phyloP scores from a whole-genome alignment of 92 coral and sea anemone species.

The Heliopora coerulea region DNA sequence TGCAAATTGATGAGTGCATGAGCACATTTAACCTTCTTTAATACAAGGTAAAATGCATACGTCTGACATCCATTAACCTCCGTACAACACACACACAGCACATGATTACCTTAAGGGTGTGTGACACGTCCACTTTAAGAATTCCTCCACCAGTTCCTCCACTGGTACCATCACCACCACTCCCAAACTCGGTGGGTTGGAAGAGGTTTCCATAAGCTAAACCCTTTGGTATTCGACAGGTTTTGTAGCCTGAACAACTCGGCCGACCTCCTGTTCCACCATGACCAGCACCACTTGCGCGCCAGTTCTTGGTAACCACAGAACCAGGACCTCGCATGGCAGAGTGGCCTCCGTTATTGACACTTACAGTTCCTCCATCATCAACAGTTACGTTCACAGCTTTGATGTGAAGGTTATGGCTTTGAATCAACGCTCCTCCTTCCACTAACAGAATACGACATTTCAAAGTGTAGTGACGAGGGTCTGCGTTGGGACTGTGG shows the following conservation, averaged over 20 bases:
- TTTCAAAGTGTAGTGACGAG: constrained; percentile 53
- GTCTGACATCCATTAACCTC: too few species aligned
- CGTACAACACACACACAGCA: too few species aligned
- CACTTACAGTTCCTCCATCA: constrained; percentile 82
- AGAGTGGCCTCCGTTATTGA: constrained; percentile 67
- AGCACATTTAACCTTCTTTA: too few species aligned
- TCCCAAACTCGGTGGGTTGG: constrained; percentile 76
- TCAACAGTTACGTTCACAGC: constrained; percentile 83
- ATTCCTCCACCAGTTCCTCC: constrained; percentile 95
- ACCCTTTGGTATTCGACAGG: constrained; percentile 82
- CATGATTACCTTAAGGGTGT: constrained; percentile 71
- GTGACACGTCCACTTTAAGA: constrained; percentile 58
- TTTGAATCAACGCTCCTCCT: constrained; percentile 80
- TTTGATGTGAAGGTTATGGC: constrained; percentile 62
- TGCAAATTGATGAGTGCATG: too few species aligned
- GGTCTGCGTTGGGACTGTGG: constrained; percentile 77
- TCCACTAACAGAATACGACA: constrained; percentile 83
- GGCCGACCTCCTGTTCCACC: constrained; percentile 83
- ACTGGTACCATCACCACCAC: constrained; percentile 82
- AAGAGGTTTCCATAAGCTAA: constrained; percentile 82
- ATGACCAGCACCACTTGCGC: constrained; percentile 92
- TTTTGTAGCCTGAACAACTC: constrained; percentile 63
- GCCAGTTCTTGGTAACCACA: constrained; percentile 71
- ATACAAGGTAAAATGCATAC: too few species aligned
- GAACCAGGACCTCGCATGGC: constrained; percentile 78